Evolutionary conservation across 2,888 invertebrate species (phyloP), one percentile per base, ranked within the genome.

Genomic region (Drosophila rellima): DNA sequence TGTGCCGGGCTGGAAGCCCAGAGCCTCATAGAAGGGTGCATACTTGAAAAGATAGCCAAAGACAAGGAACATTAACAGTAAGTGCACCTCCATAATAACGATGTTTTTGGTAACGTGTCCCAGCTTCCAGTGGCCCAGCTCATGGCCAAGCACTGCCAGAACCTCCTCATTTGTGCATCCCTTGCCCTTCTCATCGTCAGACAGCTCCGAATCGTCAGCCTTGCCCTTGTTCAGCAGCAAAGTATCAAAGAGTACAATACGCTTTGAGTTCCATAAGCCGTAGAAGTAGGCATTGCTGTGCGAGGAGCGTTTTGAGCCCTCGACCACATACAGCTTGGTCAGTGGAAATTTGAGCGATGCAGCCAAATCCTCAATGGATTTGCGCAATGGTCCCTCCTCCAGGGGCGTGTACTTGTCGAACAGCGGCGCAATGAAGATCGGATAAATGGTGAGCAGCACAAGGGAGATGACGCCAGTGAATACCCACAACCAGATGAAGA

Each of bases 231-330:
- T 96, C 78, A 97, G 96, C 26, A 99, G 93, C 55, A 99, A 93
- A 0, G 99, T 99, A 92, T 99, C 99, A 93, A 98, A 99, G 11
- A 99, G 93, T 1, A 99, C 99, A 91, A 99, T 99, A 56, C 99
- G 94, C 92, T 99, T 99, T 68, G 97, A 96, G 87, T 98, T 98
- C 94, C 97, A 98, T 82, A 99, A 95, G 0, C 99, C 99, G 93
- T 98, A 99, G 91, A 99, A 97, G 92, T 99, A 99, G 0, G 99
- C 99, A 94, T 99, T 99, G 91, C 98, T 98, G 90, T 99, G 99
- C 0, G 98, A 96, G 3, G 99, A 99, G 69, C 99, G 94, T 92
- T 98, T 99, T 0, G 99, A 99, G 20, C 98, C 99, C 94, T 99
- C 98, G 1, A 99, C 98, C 72, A 99, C 97, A 91, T 97, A 99